Evolutionary conservation across 2,888 invertebrate species (phyloP), one percentile per base, ranked within the genome.

Genomic region (Micoletzkya japonica): DNA sequence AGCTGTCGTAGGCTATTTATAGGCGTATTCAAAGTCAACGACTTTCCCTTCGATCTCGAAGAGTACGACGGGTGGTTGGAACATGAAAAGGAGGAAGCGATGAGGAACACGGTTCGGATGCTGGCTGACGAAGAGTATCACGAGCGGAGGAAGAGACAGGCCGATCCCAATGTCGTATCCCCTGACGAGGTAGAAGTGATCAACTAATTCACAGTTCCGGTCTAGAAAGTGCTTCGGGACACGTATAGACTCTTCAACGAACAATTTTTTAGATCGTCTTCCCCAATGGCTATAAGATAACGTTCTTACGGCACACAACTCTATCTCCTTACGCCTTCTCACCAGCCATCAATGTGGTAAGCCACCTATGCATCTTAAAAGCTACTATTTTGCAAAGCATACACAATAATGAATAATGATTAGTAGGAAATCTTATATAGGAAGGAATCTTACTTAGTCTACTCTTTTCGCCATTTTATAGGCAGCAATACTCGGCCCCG

Each of bases 1-100:
- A 32, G 26, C 32, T 60, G 26, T 14, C 26, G 34, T 2, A 30
- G 10, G 14, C 36, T 67, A n/a, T n/a, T 52, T 59, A 7, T 39
- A 72, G 72, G 72, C 32, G 17, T 61, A n/a, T 72, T 61, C 61
- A 72, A 72, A 66, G 30, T 37, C 17, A 54, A 71, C 26, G 70
- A 74, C 10, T 50, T 77, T 28, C 78, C 78, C 20, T 77, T 81
- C 36, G 79, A 81, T 63, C 69, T 80, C 10, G 70, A 78, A 7
- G 74, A 74, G 50, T 75, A 79, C 34, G 73, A 73, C 34, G 54
- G 60, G 30, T 68, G 75, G 75, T 70, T 71, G 0, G 54, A 70
- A 4, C 73, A 73, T n/a, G 74, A 76, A 57, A 75, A 75, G 52
- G 72, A 74, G 34, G 75, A 76, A 36, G 73, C 77, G 2, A 20